phyloP scores from a whole-genome alignment of 2,888 invertebrate genomes.

The Drosophila paramelanica region DNA sequence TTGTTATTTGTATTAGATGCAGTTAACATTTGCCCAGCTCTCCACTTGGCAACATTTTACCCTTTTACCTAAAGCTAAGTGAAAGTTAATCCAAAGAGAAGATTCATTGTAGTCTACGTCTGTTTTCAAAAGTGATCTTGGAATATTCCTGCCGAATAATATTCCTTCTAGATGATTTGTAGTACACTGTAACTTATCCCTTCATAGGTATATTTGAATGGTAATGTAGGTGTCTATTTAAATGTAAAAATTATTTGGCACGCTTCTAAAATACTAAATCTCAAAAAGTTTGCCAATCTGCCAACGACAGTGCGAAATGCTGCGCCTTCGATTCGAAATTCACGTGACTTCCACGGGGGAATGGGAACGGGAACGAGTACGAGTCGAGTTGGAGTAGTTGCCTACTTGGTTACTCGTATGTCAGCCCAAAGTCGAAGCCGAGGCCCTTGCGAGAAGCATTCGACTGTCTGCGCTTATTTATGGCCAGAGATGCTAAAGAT shows the following conservation, averaged over 20 bases:
- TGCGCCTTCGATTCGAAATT: constrained; percentile 51
- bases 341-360: constrained; percentile 32
- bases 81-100: constrained; percentile 3
- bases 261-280: constrained; percentile 32
- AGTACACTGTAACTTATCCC: too few species aligned
- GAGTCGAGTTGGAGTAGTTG: constrained; percentile 28
- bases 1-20: constrained; percentile 34
- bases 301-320: constrained; percentile 64
- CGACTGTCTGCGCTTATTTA: constrained; percentile 82
- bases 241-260: constrained; percentile 26
- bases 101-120: too few species aligned
- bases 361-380: not conserved
- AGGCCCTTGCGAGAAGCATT: constrained; percentile 66
- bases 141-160: too few species aligned
- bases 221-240: constrained; percentile 20
- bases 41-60: not conserved
- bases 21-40: constrained; percentile 2
- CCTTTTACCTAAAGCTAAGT: not conserved
- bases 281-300: constrained; percentile 37
- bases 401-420: constrained; percentile 71
- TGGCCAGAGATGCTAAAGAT: constrained; percentile 82
- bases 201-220: not conserved
- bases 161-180: too few species aligned
- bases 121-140: too few species aligned
- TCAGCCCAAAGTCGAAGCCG: constrained; percentile 49